Evolutionary conservation across 2,797 vertebrate genomes (phyloP), one percentile per base, ranked within the genome.

Genomic region (Malurus leucopterus): DNA sequence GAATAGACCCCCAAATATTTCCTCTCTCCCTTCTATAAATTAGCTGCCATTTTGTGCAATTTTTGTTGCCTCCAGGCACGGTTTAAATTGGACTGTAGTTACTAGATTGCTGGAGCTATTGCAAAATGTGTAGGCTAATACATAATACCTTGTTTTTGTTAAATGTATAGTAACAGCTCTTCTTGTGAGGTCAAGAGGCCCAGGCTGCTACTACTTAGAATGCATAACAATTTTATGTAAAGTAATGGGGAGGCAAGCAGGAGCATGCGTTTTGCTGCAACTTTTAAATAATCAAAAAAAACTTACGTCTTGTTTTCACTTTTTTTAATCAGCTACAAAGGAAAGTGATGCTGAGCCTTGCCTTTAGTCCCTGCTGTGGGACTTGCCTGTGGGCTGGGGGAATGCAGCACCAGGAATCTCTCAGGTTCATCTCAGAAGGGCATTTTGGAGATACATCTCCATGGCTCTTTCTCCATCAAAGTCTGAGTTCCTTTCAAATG

Each of bases 101-200:
- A 97, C 96, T 97, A 96, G 97, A 97, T 96, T 97, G 96, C 95
- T 91, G 95, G 94, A 96, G 96, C 92, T 95, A 97, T 97, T 97
- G 97, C 91, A 95, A 97, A 97, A 95, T 96, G 96, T 97, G 97
- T 96, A 97, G 97, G 95, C 96, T 97, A 97, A 97, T 97, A 95
- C 97, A 97, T 97, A 97, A 97, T 97, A 96, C 97, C 95, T 96
- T 97, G 96, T 97, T 97, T 98, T 97, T 95, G 96, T 96, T 97
- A 97, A 97, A 96, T 91, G 93, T 93, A 96, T 96, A 95, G 87
- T 97, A 97, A 96, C 94, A 96, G 94, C 95, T 96, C 97, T 97
- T 96, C 97, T 97, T 97, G 97, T 98, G 97, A 97, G 97, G 97
- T 96, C 97, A 98, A 96, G 93, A 92, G 84, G 96, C 95, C 92